Base-by-base conservation (phyloP, 2,888 invertebrate species). In the Troilus luridus region DNA sequence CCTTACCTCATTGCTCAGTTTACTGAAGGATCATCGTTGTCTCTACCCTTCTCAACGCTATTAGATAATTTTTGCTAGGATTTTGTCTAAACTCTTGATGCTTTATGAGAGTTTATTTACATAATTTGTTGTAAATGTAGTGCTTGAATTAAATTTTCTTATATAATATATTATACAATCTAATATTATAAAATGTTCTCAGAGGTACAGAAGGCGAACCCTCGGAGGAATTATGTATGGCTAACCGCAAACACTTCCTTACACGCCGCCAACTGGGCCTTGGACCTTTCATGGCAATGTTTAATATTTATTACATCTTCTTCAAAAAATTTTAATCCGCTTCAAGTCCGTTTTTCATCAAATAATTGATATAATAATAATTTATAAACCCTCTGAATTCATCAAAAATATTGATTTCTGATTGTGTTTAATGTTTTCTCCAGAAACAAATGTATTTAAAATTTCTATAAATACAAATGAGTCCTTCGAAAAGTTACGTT, bases 161-260 rank as follows among this genome's bases (percentile, higher is more conserved):
- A 9, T n/a, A n/a, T n/a, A n/a, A 64, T 10, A n/a, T 64, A 1
- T n/a, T n/a, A 1, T 64, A 11, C 8, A 5, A 1, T n/a, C 10
- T n/a, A n/a, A n/a, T n/a, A 12, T 11, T 64, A 8, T n/a, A n/a
- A 5, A n/a, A n/a, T 8, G 64, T 9, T 10, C 64, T n/a, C 10
- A n/a, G n/a, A 1, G 10, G 64, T 9, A n/a, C 10, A 11, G n/a
- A n/a, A n/a, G n/a, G n/a, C 11, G 1, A 9, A n/a, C 64, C 11
- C n/a, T 64, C 41, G 64, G n/a, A 64, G 64, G n/a, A 64, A 64
- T 64, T n/a, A 64, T 64, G 64, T 64, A 64, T n/a, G 64, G 64
- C 64, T 64, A 10, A 64, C 64, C 64, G 64, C 64, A 19, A 64
- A 64, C 64, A 64, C 8, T 11, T 64, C 64, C 10, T 64, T 64